A percentile compares a stretch with the other conserved stretches of the same genome.
These are phyloP conservation scores for Anser cygnoides DNA, from an alignment of 2,113 vertebrate species.

Conservation along the genomic window DNA sequence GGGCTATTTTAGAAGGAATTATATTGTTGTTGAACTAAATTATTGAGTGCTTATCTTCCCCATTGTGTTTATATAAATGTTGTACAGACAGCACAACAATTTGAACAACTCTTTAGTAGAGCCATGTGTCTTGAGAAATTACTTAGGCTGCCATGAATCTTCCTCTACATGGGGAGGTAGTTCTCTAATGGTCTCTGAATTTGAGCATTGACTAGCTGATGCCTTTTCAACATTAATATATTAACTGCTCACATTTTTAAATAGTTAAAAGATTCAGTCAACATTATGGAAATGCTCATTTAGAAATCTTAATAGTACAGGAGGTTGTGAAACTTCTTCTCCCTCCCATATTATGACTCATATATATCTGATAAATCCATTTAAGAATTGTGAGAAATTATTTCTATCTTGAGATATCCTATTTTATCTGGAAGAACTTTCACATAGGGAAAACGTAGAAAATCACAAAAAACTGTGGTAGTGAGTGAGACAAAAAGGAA, in stretches of 20 bases:
- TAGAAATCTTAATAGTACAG: not conserved
- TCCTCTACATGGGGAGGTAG: not conserved
- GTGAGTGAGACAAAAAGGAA: not conserved
- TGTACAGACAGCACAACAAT: not conserved
- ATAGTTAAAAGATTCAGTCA: not conserved
- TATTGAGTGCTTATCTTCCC: slow-evolving; percentile 17
- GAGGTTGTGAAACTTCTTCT: not conserved
- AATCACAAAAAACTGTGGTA: not conserved
- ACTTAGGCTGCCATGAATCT: not conserved
- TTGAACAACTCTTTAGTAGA: not conserved
- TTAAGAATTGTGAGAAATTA: not conserved
- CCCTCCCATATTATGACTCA: not conserved
- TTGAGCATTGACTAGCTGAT: not conserved
- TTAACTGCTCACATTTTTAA: not conserved
- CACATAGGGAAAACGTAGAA: not conserved
- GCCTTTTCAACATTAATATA: not conserved
- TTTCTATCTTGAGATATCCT: not conserved
- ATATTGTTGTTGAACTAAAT: slow-evolving; percentile 27
- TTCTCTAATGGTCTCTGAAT: not conserved
- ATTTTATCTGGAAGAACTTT: not conserved
- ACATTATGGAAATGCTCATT: not conserved
- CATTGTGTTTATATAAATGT: not conserved
- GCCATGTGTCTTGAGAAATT: not conserved
- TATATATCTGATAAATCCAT: not conserved
- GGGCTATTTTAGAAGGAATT: slow-evolving; percentile 17